These are phyloP conservation scores for Ceyx margarethae DNA, from an alignment of 2,113 vertebrate species.

Conservation along the genomic window DNA sequence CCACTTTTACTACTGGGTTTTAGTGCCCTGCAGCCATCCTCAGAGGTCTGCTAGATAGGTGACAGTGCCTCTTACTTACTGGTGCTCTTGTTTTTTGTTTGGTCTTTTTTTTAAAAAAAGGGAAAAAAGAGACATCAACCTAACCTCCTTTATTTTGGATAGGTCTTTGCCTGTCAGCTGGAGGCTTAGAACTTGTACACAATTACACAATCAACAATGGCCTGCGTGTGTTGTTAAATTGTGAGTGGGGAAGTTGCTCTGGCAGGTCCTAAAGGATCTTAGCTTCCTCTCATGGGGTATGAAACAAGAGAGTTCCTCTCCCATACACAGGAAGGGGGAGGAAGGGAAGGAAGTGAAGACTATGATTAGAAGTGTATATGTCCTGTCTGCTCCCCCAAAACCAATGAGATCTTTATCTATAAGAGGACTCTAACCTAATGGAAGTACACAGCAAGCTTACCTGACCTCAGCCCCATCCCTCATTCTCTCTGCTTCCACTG, in stretches of 20 bases:
- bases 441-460: not conserved
- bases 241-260: not conserved
- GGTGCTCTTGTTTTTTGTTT: not conserved
- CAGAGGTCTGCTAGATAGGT: not conserved
- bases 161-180: not conserved
- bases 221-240: not conserved
- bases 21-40: not conserved
- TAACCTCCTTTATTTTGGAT: not conserved
- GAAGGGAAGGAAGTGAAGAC: not conserved
- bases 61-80: not conserved
- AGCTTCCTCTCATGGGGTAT: not conserved
- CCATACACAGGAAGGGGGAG: not conserved
- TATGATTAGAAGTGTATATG: not conserved
- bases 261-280: not conserved
- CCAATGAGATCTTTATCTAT: accelerated
- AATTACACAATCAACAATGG: not conserved
- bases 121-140: not conserved
- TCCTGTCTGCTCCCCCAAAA: not conserved
- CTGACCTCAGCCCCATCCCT: not conserved
- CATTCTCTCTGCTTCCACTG: accelerated
- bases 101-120: not conserved
- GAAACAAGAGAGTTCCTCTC: not conserved
- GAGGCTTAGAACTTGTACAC: accelerated
- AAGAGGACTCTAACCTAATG: not conserved
- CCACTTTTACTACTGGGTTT: not conserved